Base-by-base conservation (phyloP, 2,797 vertebrate genomes). In the Sandelia bainsii region DNA sequence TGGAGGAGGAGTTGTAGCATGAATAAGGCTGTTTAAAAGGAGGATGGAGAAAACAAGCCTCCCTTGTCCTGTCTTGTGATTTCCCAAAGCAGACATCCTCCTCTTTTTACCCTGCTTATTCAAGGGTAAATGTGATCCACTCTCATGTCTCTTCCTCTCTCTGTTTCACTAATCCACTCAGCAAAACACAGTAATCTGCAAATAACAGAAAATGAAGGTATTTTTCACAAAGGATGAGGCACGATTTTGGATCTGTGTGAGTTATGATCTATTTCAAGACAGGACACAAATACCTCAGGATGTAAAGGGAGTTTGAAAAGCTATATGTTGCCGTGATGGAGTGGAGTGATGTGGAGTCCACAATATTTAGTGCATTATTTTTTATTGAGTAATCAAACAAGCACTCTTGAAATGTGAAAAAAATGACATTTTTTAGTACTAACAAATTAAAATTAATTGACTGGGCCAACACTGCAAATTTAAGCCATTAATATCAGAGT, bases 1-100 rank as follows among this genome's bases (percentile, higher is more conserved):
- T 89, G 86, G 85, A 91, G 90, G 91, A 89, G 91, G 90, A 89
- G 87, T 80, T 80, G 87, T 60, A 20, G 77, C 75, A 92, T 93
- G 92, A 94, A 94, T 93, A 91, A 92, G 89, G 83, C 88, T 88
- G 87, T 92, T 93, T 93, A 89, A 89, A 92, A 90, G 72, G 86
- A 88, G 89, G 87, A 89, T 73, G 81, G 82, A 79, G 91, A 86
- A 92, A 87, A 93, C 91, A 93, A 90, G 86, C 86, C 85, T 87
- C 88, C 91, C 92, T 92, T 93, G 92, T 93, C 80, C 91, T 82
- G 72, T 78, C 83, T 88, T 85, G 87, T 88, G 90, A 90, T 91
- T 92, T 92, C 88, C 90, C 91, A 90, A 87, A 88, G 90, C 91
- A 91, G 87, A 94, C 92, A 90, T 92, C 93, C 92, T 93, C 86